phyloP scores from a whole-genome alignment of 2,113 vertebrate species.

The Madoqua kirkii region DNA sequence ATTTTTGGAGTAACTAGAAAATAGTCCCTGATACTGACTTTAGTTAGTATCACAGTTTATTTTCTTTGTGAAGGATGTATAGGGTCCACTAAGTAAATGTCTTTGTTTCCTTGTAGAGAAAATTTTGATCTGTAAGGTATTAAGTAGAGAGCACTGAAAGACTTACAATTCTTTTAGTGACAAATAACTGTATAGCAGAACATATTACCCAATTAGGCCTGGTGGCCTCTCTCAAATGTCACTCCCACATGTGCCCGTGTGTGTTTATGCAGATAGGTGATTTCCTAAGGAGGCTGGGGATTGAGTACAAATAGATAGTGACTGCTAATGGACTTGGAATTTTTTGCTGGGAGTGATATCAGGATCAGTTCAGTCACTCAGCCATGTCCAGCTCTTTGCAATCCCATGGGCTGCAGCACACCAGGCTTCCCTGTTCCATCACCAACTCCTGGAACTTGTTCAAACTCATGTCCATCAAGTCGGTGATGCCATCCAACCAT shows the following conservation, averaged over 20 bases:
- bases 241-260: background rate
- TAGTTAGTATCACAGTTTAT: background rate
- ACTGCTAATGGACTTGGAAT: background rate
- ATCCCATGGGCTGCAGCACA: background rate
- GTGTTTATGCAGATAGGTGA: background rate
- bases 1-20: background rate
- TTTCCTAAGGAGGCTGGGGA: background rate
- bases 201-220: background rate
- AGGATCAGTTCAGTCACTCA: background rate
- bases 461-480: background rate
- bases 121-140: background rate
- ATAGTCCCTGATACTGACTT: background rate
- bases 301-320: background rate
- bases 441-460: background rate
- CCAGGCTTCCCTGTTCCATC: background rate
- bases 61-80: background rate
- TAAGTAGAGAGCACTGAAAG: background rate
- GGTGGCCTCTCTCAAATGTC: background rate
- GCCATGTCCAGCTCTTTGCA: accelerated
- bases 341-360: background rate
- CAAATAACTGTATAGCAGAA: background rate
- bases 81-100: background rate
- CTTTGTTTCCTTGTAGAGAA: background rate
- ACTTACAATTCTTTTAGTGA: background rate
- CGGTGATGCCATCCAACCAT: background rate